Percentiles rank a stretch among this genome's conserved stretches.
Conservation (phyloP, 1,140 invertebrate genomes). For the Polyergus mexicanus region DNA sequence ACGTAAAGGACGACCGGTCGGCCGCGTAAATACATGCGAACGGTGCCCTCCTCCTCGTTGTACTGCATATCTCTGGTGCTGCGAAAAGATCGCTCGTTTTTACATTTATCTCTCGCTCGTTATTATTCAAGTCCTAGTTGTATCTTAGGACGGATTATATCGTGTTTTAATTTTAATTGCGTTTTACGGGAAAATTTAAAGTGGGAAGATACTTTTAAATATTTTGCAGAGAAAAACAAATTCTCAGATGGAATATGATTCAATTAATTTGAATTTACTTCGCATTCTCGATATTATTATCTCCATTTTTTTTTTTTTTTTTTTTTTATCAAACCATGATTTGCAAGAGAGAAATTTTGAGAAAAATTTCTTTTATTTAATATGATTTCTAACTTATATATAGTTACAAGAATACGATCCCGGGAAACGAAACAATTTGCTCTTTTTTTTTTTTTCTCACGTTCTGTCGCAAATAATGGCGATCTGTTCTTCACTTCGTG, state of each 20-base stretch:
- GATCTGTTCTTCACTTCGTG: not conserved
- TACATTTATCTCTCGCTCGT: not conserved
- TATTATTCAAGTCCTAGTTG: not conserved
- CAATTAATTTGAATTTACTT: not conserved
- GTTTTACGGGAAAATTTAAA: not conserved
- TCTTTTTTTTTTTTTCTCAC: conserved; percentile 42
- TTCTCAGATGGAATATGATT: not conserved
- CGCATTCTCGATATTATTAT: not conserved
- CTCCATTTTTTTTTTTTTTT: not conserved
- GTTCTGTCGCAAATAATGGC: conserved; percentile 6
- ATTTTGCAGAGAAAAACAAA: not conserved
- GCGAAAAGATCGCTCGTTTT: conserved; percentile 44
- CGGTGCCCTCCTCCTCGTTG: conserved; percentile 92
- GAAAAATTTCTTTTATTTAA: not conserved
- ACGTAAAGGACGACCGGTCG: conserved; percentile 93
- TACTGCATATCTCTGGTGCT: conserved; percentile 92
- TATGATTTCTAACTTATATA: not conserved
- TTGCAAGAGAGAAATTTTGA: not conserved
- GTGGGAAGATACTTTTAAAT: not conserved
- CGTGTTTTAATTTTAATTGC: not conserved
- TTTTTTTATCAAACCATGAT: not conserved
- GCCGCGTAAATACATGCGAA: conserved; percentile 94
- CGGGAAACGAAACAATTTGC: not conserved
- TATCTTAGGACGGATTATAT: not conserved
- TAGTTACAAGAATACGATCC: not conserved